A percentile compares a stretch with the other conserved stretches of the same genome.
These are phyloP conservation scores for Aptenodytes patagonicus DNA, from an alignment of 2,113 vertebrate species.

Conservation along the genomic window DNA sequence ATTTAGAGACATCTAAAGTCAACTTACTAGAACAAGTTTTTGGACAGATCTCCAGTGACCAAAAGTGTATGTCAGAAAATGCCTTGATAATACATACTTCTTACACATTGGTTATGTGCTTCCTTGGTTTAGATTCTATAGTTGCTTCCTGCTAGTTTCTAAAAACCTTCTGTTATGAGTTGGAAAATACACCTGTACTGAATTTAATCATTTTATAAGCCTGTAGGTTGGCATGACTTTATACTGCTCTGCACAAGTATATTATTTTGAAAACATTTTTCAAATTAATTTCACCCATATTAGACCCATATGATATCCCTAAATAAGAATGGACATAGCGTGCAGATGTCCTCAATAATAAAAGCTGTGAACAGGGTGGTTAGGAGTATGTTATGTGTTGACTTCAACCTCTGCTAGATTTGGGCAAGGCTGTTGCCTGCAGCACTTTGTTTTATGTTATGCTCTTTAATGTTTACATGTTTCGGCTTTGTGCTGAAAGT, in stretches of 20 bases:
- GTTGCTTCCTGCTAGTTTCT: background rate
- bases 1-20: background rate
- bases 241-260: background rate
- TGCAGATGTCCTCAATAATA: conserved; percentile 43
- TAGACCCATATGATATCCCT: background rate
- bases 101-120: background rate
- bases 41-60: background rate
- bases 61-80: background rate
- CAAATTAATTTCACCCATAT: conserved; percentile 12
- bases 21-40: background rate
- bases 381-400: conserved; percentile 28
- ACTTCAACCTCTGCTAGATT: conserved; percentile 32
- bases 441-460: conserved; percentile 47
- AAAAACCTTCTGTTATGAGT: background rate
- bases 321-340: background rate
- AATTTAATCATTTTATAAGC: background rate
- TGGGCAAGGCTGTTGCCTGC: conserved; percentile 36
- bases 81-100: background rate
- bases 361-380: conserved; percentile 44
- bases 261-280: conserved; percentile 48
- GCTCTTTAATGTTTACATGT: conserved; percentile 15
- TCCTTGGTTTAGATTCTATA: background rate
- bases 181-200: background rate
- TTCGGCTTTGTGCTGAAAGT: background rate
- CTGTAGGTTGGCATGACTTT: background rate